Base-by-base conservation (phyloP, 2,797 vertebrate species). In the Todus mexicanus region DNA sequence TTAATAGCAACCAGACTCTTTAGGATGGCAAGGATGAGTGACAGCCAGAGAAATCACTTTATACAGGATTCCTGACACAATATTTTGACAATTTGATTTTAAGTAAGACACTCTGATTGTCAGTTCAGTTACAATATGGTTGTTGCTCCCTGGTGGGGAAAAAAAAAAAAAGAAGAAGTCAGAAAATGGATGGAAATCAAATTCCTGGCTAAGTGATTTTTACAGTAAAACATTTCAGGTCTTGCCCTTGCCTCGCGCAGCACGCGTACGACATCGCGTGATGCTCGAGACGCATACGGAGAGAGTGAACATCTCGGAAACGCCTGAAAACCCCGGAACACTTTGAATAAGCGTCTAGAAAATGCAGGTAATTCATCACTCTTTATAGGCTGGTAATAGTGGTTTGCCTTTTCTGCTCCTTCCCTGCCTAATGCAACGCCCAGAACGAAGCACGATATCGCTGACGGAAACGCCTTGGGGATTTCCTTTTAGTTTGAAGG, bases 51-150 rank as follows among this genome's bases (percentile, higher is more conserved):
- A 93, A 96, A 90, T 88, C 71, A 53, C 83, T 93, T 94, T 69
- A 48, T 51, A 35, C 93, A 70, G 63, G 19, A 92, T 86, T 86
- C 74, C 91, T 97, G 96, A 93, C 96, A 97, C 74, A 97, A 97
- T 96, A 96, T 97, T 97, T 94, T 97, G 96, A 96, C 96, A 93
- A 92, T 91, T 83, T 87, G 94, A 72, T 95, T 93, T 87, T 43
- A 83, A 65, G 89, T 53, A 90, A 94, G 89, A 90, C 80, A 82
- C 82, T 77, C 20, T 91, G 93, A 95, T 94, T 96, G 95, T 94
- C 95, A 97, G 94, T 56, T 97, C 91, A 40, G 90, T 92, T 93
- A 94, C 91, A 96, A 94, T 61, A 63, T 50, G 75, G 51, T 80
- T 86, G 73, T 94, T 95, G 92, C 90, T 95, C 85, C 89, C 91